Base-by-base conservation (phyloP, 2,797 vertebrate species). In the Ibycter americanus region DNA sequence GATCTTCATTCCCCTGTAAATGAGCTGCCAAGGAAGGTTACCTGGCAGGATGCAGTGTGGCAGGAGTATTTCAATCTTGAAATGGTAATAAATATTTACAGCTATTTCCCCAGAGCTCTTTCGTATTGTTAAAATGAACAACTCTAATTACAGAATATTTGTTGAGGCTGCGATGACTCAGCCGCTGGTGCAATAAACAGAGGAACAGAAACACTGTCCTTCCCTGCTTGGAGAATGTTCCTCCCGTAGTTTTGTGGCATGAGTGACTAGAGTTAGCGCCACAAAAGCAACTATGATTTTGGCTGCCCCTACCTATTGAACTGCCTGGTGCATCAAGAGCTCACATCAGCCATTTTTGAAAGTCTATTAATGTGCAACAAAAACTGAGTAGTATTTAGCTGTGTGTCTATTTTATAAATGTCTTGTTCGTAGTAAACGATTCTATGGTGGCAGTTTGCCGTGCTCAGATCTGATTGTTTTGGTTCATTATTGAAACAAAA, bases 41-140 rank as follows among this genome's bases (percentile, higher is more conserved):
- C 67, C 83, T 86, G 85, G 55, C 7, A 11, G 82, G 79, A 67
- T 44, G 26, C 16, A 63, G 38, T 2, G 1, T 61, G 66, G 93
- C 73, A 83, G 23, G 80, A 87, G 21, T 9, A 49, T 58, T 72
- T 85, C 46, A 61, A 1, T n/a, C 67, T 46, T 54, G 65, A 61
- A 88, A 81, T 27, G 32, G 47, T 72, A 40, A 91, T 86, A 96
- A 89, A 73, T 91, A 90, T 96, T 90, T 82, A 70, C 70, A 79
- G 55, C 55, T 63, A n/a, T 73, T 86, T 66, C 58, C 71, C 66
- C 3, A 11, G 70, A 79, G 21, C 83, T 70, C 65, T 95, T 93
- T 16, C 47, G 78, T 72, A 94, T 92, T 95, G 82, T 95, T 92
- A 87, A 91, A 87, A 83, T 52, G 76, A 96, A 56, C 26, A 68